Conservation (phyloP, 2,113 vertebrate genomes). For the Cepphus grylle region DNA sequence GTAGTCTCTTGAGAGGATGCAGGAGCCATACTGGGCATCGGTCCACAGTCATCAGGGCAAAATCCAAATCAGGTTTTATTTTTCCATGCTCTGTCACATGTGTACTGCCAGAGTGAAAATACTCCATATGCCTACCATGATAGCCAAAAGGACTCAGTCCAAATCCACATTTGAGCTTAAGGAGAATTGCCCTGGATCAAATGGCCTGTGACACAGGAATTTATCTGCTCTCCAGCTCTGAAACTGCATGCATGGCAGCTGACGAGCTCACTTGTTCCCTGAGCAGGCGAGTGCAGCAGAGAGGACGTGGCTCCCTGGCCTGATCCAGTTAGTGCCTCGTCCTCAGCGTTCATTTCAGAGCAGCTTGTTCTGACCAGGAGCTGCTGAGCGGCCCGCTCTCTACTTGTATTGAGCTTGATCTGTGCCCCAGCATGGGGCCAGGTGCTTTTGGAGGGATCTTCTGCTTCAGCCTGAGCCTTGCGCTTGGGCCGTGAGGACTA, state of each 20-base stretch:
- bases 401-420: neutral
- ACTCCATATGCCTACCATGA: neutral
- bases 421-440: neutral
- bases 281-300: neutral
- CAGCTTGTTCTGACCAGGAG: neutral
- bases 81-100: neutral
- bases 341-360: neutral
- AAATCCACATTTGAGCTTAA: neutral
- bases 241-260: neutral
- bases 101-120: neutral
- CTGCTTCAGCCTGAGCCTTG: neutral
- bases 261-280: neutral
- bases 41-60: neutral
- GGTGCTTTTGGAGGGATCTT: neutral
- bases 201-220: neutral
- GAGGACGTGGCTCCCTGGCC: neutral
- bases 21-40: neutral
- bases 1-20: neutral
- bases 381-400: neutral
- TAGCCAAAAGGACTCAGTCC: neutral
- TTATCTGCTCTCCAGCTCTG: neutral
- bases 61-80: neutral
- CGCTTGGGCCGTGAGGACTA: accelerated
- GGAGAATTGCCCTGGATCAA: neutral
- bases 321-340: neutral